Conservation (phyloP, 2,797 vertebrate genomes). For the Paramormyrops hopkinsi region DNA sequence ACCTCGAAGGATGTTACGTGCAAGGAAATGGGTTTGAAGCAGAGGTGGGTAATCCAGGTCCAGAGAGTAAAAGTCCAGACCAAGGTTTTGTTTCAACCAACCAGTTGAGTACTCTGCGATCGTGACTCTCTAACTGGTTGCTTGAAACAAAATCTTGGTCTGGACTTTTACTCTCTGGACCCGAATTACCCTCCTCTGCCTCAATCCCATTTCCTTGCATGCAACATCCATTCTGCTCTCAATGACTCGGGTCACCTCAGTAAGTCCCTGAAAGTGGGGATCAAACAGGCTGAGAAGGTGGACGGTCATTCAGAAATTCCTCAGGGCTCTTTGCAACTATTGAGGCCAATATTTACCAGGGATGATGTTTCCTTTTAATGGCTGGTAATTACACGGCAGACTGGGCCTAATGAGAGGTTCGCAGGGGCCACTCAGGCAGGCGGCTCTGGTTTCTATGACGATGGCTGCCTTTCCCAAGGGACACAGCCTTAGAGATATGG, state of each 20-base stretch:
- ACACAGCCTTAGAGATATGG: background rate
- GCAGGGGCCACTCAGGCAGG: slow-evolving; percentile 23
- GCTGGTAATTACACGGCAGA: slow-evolving; percentile 28
- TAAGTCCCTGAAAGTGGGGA: slow-evolving; percentile 10
- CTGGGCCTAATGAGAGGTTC: slow-evolving; percentile 34
- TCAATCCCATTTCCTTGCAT: background rate
- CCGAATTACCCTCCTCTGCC: background rate
- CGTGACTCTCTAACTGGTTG: background rate
- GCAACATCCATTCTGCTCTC: background rate
- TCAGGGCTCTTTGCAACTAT: slow-evolving; percentile 5
- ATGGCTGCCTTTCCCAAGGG: slow-evolving; percentile 27
- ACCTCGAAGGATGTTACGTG: background rate
- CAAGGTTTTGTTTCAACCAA: background rate
- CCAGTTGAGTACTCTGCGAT: background rate
- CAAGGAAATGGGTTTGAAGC: background rate
- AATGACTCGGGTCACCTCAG: background rate
- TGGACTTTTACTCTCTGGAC: background rate
- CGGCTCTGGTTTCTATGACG: slow-evolving; percentile 31
- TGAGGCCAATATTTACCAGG: slow-evolving; percentile 29
- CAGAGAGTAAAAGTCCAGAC: background rate
- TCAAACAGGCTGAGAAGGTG: slow-evolving; percentile 10
- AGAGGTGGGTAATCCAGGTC: background rate
- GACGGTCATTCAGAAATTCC: slow-evolving; percentile 20
- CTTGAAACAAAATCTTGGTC: background rate
- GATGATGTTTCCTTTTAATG: slow-evolving; percentile 30